Evolutionary conservation across 2,113 vertebrate genomes (phyloP), one percentile per base, ranked within the genome.

Genomic region (Numenius arquata): DNA sequence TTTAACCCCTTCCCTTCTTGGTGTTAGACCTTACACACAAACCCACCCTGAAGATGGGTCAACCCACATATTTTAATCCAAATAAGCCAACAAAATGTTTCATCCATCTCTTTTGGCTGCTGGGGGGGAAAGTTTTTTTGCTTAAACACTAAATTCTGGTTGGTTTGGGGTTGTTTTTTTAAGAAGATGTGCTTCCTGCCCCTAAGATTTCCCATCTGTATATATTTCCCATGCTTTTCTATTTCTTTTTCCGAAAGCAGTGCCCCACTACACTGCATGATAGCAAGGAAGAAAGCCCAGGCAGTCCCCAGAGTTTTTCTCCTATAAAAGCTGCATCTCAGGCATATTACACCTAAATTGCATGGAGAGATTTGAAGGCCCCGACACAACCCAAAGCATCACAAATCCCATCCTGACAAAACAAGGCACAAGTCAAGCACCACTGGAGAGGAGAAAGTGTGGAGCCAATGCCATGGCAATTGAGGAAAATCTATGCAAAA

Each of bases 401-500:
- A 2, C 41, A 88, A 50, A 90, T 68, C 53, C 71, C 58, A 83
- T 7, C 45, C 45, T 58, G 71, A 71, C 67, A 63, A 93, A 95
- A 86, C 50, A 77, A 88, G 59, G 41, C 0, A 0, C 0, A 0
- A 91, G 85, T 90, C 85, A 90, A 94, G 67, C 63, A 50, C 82
- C 1, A 0, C 41, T 90, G 88, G 82, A 94, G 75, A 83, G 50
- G n/a, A 76, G 15, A 30, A 88, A 70, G 34, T 5, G 19, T 1
- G 5, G 50, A 94, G 56, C 66, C 75, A 73, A 17, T 11, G 48
- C 85, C 50, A 34, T 14, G 65, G 90, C 38, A 90, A 77, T 84
- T 2, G 7, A 80, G 63, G 68, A 56, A 83, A 84, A 93, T 52
- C 95, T 86, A 17, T 77, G 90, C 82, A 88, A 93, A 96, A 90